Evolutionary conservation across 1,140 invertebrate species (phyloP).

Genomic region (Drosophila kanapiae): DNA sequence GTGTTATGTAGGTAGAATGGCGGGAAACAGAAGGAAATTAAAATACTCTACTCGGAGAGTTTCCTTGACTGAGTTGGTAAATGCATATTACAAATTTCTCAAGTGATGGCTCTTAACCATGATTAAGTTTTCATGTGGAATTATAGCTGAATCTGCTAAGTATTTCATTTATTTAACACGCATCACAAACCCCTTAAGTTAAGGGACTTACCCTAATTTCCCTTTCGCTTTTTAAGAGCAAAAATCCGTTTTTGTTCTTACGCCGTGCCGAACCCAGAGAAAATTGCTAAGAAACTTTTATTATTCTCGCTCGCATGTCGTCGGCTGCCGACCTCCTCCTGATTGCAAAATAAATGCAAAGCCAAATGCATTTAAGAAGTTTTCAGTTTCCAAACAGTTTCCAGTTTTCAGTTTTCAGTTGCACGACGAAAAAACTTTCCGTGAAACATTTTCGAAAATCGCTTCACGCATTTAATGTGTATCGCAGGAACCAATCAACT

Average conservation of each 20-base stretch:
- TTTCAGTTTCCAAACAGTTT: slow-evolving; percentile 27
- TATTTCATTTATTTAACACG: background rate
- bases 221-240: background rate
- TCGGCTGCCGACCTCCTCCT: slow-evolving; percentile 24
- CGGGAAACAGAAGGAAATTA: background rate
- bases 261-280: slow-evolving; percentile 17
- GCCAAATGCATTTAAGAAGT: slow-evolving; percentile 69
- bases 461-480: slow-evolving; percentile 45
- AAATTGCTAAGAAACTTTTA: slow-evolving; percentile 66
- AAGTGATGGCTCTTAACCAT: background rate
- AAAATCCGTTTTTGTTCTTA: slow-evolving; percentile 57
- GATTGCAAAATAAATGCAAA: slow-evolving; percentile 73
- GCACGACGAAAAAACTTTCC: slow-evolving; percentile 31
- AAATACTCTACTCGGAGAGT: slow-evolving; percentile 15
- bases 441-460: slow-evolving; percentile 48
- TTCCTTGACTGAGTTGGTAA: background rate
- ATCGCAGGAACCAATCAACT: slow-evolving; percentile 65
- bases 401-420: slow-evolving; percentile 19
- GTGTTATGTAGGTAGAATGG: slow-evolving; percentile 5
- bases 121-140: background rate
- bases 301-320: slow-evolving; percentile 67
- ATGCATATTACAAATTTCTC: background rate
- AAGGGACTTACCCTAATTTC: slow-evolving; percentile 9
- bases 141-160: background rate
- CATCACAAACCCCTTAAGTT: slow-evolving; percentile 18